Evolutionary conservation across 2,113 vertebrate genomes (phyloP), one percentile per base, ranked within the genome.

Genomic region (Rhinopithecus roxellana): DNA sequence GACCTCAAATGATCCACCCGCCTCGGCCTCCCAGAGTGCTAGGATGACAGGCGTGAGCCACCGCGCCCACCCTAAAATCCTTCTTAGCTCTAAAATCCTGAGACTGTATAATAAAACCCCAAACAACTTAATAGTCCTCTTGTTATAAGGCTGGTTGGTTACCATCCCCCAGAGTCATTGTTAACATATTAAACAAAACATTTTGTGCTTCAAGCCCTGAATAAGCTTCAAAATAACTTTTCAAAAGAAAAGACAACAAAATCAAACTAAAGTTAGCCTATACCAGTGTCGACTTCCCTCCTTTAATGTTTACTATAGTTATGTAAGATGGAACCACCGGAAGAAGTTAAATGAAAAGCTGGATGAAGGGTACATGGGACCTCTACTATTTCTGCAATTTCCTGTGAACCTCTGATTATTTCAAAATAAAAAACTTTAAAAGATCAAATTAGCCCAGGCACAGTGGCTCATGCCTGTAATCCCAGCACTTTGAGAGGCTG

Each of bases 31-130:
- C 27, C 61, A 64, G 6, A 64, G 61, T 32, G 61, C 27, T 30
- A 27, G 52, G 52, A 64, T 64, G 32, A 64, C 61, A 64, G 61
- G 61, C 27, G 13, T 30, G 61, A 64, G 61, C 61, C 27, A 64
- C 27, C 11, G 13, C 12, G 13, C 61, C 61, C 25, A 27, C 27
- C 61, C 38, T 64, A 72, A 35, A 55, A 64, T 50, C 59, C 70
- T 75, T 45, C 79, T 97, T n/a, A 77, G 50, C 52, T 95, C 23
- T 93, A 48, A 86, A 92, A 22, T 81, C 50, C 78, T 92, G 48
- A 90, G 50, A 67, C 57, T 38, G 18, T 59, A 43, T 55, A 79
- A 82, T 70, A 74, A 95, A 94, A 67, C 14, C 2, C 12, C 72
- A 79, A 89, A 90, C 27, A 69, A 52, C 8, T 43, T 3, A 90